Percentiles rank a stretch among this genome's conserved stretches.
phyloP scores from a whole-genome alignment of 1,140 invertebrate genomes.

The Cryptotermes secundus region DNA sequence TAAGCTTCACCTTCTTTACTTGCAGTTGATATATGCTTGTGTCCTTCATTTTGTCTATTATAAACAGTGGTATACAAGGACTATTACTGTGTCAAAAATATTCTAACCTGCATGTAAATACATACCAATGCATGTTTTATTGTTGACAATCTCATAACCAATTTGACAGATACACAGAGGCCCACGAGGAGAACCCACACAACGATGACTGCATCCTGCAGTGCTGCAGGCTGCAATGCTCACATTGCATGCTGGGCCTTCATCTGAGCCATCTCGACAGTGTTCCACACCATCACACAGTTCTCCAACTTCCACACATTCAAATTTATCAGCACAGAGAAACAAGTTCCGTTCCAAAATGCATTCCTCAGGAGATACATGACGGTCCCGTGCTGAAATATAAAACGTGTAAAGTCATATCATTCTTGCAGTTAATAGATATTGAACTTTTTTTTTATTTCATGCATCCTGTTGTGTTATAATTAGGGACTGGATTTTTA shows the following conservation, averaged over 20 bases:
- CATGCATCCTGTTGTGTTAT: no score
- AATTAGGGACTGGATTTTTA: no score
- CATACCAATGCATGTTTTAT: constrained; percentile 35
- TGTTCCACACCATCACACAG: constrained; percentile 75
- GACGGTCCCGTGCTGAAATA: background rate
- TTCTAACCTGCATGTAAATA: background rate
- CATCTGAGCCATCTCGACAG: constrained; percentile 79
- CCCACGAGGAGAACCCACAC: constrained; percentile 41
- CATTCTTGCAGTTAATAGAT: no score
- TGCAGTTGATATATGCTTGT: no score
- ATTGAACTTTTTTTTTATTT: no score
- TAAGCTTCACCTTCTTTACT: no score
- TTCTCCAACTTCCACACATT: constrained; percentile 61
- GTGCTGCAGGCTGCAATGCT: constrained; percentile 38
- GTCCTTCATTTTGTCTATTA: no score
- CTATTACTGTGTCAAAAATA: no score
- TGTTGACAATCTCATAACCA: constrained; percentile 43
- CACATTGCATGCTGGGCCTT: constrained; percentile 54
- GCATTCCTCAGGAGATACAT: constrained; percentile 46
- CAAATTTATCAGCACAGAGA: constrained; percentile 56
- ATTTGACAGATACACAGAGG: constrained; percentile 50
- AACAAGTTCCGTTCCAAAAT: constrained; percentile 51
- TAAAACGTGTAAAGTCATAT: background rate
- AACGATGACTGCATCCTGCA: constrained; percentile 32
- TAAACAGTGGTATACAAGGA: no score